Conservation (phyloP, 2,113 vertebrate genomes). For the Platichthys flesus region DNA sequence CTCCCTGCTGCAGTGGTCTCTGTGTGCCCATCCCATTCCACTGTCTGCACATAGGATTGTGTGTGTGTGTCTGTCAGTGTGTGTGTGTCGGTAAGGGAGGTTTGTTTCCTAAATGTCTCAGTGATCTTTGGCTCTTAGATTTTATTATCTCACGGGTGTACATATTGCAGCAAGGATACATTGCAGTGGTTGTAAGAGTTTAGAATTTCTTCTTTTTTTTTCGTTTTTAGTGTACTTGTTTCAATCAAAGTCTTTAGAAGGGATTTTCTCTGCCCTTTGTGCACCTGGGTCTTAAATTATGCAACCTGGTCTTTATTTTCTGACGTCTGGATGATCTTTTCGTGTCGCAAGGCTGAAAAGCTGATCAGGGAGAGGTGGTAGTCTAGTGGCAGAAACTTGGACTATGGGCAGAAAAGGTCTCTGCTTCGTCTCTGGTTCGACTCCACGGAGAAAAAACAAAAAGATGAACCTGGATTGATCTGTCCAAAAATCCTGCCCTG, state of each 20-base stretch:
- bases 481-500: no score
- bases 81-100: neutral
- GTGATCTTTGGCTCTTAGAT: neutral
- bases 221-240: no score
- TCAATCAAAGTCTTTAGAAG: neutral
- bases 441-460: no score
- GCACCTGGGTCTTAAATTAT: slow-evolving; percentile 39
- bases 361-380: neutral
- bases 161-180: slow-evolving; percentile 31
- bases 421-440: no score
- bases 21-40: slow-evolving; percentile 67
- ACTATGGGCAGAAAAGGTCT: no score
- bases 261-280: slow-evolving; percentile 15
- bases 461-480: no score
- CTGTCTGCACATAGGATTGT: slow-evolving; percentile 58
- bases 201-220: neutral
- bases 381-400: no score
- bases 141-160: slow-evolving; percentile 1
- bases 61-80: slow-evolving; percentile 9
- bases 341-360: slow-evolving; percentile 24
- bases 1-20: slow-evolving; percentile 81
- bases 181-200: neutral
- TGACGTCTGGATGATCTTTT: neutral
- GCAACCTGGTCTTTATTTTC: slow-evolving; percentile 28
- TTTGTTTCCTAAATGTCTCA: neutral